phyloP scores from a whole-genome alignment of 2,113 vertebrate genomes.

The Procavia capensis region DNA sequence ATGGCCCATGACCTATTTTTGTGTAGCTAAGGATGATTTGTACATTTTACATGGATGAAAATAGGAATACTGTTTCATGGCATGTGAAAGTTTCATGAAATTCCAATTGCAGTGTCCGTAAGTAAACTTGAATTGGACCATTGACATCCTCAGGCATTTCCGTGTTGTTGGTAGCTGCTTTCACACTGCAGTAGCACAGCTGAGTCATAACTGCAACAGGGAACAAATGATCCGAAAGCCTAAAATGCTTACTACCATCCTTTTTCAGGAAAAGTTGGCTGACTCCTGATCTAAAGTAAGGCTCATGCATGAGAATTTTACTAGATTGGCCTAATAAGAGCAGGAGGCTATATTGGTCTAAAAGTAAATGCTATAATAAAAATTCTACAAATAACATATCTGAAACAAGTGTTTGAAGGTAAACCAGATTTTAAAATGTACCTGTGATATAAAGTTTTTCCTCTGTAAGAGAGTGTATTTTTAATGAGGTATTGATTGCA shows the following conservation, averaged over 20 bases:
- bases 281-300: background rate
- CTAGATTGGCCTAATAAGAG: background rate
- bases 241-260: background rate
- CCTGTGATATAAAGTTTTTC: background rate
- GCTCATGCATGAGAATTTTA: slow-evolving; percentile 12
- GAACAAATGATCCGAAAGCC: background rate
- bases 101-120: background rate
- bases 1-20: background rate
- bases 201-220: background rate
- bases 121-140: background rate
- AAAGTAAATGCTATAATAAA: slow-evolving; percentile 28
- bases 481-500: background rate
- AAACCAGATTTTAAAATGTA: background rate
- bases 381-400: background rate
- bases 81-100: slow-evolving; percentile 28
- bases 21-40: background rate
- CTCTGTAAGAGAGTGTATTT: background rate
- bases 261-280: background rate
- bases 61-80: background rate
- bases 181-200: background rate
- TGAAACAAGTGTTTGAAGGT: background rate
- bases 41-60: slow-evolving; percentile 10
- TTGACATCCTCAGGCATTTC: background rate
- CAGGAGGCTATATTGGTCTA: background rate
- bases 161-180: background rate